phyloP scores from a whole-genome alignment of 1,140 invertebrate species.

The Sycobia sp. region DNA sequence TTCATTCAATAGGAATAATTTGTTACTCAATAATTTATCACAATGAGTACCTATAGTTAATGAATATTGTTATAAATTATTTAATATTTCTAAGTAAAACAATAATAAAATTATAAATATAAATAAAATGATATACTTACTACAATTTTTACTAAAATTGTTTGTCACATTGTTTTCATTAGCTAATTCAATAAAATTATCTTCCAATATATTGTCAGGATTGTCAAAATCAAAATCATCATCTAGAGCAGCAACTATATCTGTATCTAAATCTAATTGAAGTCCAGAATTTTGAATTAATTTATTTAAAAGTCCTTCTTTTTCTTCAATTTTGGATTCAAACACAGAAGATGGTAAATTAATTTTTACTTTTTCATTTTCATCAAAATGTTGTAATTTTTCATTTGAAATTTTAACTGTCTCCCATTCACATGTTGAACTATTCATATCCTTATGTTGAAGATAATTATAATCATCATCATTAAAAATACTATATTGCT shows the following conservation, averaged over 20 bases:
- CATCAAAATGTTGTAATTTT: neutral
- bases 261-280: conserved; percentile 86
- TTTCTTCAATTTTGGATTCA: conserved; percentile 85
- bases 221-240: conserved; percentile 88
- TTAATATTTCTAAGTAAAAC: neutral
- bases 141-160: too few species aligned
- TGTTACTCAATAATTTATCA: neutral
- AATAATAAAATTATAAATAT: neutral
- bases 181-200: conserved; percentile 86
- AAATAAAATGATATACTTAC: neutral
- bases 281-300: conserved; percentile 83
- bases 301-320: conserved; percentile 87
- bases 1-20: neutral
- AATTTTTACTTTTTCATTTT: conserved; percentile 59
- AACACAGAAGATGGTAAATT: conserved; percentile 89
- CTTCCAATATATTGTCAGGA: conserved; percentile 84
- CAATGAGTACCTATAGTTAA: neutral
- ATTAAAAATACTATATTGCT: conserved; percentile 92
- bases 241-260: conserved; percentile 90
- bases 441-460: conserved; percentile 80
- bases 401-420: conserved; percentile 40
- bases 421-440: conserved; percentile 55
- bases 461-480: conserved; percentile 97
- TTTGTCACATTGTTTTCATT: conserved; percentile 55
- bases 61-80: neutral